Evolutionary conservation across 2,113 vertebrate species (phyloP).

Genomic region (Grammomys dolichurus): DNA sequence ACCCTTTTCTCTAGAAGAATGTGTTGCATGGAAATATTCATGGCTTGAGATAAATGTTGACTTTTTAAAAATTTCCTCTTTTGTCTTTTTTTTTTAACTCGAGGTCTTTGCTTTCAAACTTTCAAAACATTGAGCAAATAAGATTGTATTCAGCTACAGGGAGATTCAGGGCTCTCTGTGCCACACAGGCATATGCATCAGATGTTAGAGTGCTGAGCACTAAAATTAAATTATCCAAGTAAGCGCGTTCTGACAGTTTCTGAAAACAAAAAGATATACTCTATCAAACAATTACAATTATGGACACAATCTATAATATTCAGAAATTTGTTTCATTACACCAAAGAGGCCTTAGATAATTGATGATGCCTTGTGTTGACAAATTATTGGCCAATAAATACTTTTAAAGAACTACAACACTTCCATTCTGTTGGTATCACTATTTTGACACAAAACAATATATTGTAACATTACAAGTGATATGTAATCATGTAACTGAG

Average conservation of each 20-base stretch:
- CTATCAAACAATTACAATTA: not conserved
- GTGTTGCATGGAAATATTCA: slow-evolving; percentile 18
- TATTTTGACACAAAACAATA: slow-evolving; percentile 13
- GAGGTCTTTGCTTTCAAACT: slow-evolving; percentile 51
- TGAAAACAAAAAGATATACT: not conserved
- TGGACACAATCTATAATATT: not conserved
- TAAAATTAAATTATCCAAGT: slow-evolving; percentile 15
- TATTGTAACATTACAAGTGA: not conserved
- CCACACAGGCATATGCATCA: not conserved
- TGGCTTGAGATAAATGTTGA: not conserved
- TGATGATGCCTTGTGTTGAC: slow-evolving; percentile 10
- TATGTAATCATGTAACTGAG: not conserved
- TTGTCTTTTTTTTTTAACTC: not conserved
- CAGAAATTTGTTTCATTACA: not conserved
- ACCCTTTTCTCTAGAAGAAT: not conserved
- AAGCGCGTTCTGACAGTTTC: not conserved
- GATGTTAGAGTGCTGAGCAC: not conserved
- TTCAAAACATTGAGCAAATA: slow-evolving; percentile 43
- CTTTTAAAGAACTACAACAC: not conserved
- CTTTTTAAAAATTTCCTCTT: not conserved
- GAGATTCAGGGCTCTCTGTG: not conserved
- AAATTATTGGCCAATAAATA: not conserved
- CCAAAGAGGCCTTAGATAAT: not conserved
- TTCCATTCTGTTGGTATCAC: not conserved
- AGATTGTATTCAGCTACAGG: slow-evolving; percentile 50